Percentiles rank a stretch among this genome's conserved stretches.
Evolutionary conservation across 2,113 vertebrate genomes (phyloP).

Genomic region (Diadophis punctatus): DNA sequence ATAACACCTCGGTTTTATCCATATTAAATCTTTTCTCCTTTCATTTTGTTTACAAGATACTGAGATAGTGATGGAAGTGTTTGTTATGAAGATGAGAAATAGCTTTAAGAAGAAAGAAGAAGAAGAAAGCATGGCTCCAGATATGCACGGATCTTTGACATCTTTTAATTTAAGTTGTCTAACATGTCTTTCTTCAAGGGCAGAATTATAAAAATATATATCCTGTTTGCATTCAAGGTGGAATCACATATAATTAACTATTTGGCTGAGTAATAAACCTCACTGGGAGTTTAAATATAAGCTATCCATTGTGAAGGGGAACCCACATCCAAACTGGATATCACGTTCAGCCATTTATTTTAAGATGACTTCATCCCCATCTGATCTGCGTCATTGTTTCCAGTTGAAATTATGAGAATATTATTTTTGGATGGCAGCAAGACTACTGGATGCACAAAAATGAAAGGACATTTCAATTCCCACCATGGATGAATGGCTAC

Average conservation of each 20-base stretch:
- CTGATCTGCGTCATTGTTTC: no score
- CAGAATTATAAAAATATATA: neutral
- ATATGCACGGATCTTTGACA: constrained; percentile 16
- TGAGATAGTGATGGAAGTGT: constrained; percentile 25
- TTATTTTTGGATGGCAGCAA: neutral
- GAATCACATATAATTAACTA: neutral
- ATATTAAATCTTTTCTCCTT: constrained; percentile 24
- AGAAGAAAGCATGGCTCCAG: constrained; percentile 17
- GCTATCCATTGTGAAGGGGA: neutral
- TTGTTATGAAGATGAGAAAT: constrained; percentile 43
- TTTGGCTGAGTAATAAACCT: neutral
- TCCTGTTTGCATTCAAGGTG: neutral
- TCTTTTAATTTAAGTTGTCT: constrained; percentile 26
- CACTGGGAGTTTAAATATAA: neutral
- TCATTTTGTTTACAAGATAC: constrained; percentile 31
- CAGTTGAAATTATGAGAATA: neutral
- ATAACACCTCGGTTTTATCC: constrained; percentile 1
- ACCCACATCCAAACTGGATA: neutral
- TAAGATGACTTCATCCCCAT: neutral
- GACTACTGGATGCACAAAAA: no score
- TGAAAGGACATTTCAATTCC: no score
- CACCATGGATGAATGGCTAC: no score
- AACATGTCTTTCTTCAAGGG: constrained; percentile 12
- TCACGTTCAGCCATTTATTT: neutral
- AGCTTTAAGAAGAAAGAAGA: neutral